Base-by-base conservation (phyloP, 1,140 invertebrate genomes). In the Anoplolepis gracilipes region DNA sequence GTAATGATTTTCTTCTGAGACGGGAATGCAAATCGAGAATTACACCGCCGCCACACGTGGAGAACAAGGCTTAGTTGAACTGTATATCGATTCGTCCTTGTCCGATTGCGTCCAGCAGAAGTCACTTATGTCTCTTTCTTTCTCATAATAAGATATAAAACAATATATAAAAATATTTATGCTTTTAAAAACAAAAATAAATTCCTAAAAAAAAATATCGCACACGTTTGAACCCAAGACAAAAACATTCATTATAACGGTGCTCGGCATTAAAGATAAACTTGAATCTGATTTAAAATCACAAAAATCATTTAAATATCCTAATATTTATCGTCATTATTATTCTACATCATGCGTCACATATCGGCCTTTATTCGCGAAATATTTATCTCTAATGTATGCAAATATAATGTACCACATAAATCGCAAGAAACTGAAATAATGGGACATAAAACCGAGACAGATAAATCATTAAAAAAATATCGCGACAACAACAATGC, bases 11-110 rank as follows among this genome's bases (percentile, higher is more conserved):
- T 30, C 46, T 19, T 57, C 8, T 8, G 4, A 39, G 61, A 67
- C 28, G 36, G 16, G 57, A 76, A 76, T 76, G 36, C 25, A 76
- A 76, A 78, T 78, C 28, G 42, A 53, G 30, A n/a, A 78, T 78
- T 78, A 78, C 42, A 25, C 5, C n/a, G 42, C 11, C 22, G 25
- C 73, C 55, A 76, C 75, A 77, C 36, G 2, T 11, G 13, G 42
- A 53, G 42, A 36, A 67, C 19, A 36, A 67, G 42, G 2, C 19
- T 77, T 64, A 77, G 39, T 42, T 77, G 46, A 62, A 64, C 28
- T 39, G 19, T 19, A 77, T 64, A 64, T 64, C 25, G 19, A 62
- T 61, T 67, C 57, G 57, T 76, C 33, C 36, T 19, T 72, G 46
- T 30, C 49, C 8, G n/a, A 53, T 67, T 16, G 30, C 13, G n/a